These are phyloP conservation scores for Sarotherodon lohbergeri DNA, from an alignment of 2,113 vertebrate species.

Conservation along the genomic window DNA sequence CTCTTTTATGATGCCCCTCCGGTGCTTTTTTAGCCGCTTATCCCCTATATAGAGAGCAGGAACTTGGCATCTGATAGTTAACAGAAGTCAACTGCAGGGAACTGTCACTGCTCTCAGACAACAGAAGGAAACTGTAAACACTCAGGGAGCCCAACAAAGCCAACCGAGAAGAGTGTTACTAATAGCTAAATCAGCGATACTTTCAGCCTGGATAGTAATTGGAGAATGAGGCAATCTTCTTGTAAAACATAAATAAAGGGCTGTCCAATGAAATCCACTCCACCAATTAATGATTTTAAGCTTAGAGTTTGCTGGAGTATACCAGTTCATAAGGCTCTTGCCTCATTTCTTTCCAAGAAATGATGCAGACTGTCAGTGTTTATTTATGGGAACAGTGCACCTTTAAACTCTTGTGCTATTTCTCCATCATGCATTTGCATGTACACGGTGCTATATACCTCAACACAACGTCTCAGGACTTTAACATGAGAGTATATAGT, in stretches of 20 bases:
- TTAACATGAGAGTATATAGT: background rate
- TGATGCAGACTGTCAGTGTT: background rate
- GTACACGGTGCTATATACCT: background rate
- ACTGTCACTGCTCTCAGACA: slow-evolving; percentile 3
- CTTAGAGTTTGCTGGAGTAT: slow-evolving; percentile 3
- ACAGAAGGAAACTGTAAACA: slow-evolving; percentile 45
- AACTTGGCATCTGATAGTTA: slow-evolving; percentile 35
- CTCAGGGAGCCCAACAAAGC: slow-evolving; percentile 24
- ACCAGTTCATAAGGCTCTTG: background rate
- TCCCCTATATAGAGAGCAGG: slow-evolving; percentile 8
- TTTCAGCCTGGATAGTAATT: slow-evolving; percentile 19
- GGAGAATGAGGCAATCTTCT: slow-evolving; percentile 29
- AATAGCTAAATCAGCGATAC: slow-evolving; percentile 19
- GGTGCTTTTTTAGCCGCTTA: slow-evolving; percentile 19
- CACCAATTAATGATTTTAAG: slow-evolving; percentile 35
- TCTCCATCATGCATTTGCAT: background rate
- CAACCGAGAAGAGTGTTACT: background rate
- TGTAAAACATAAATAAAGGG: slow-evolving; percentile 50
- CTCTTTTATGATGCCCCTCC: slow-evolving; percentile 53
- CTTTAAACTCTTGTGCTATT: background rate
- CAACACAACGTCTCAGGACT: background rate
- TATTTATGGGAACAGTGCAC: slow-evolving; percentile 24
- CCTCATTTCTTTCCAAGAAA: slow-evolving; percentile 1
- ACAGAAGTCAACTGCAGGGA: slow-evolving; percentile 34
- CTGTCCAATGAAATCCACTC: slow-evolving; percentile 25